Percentiles rank a stretch among this genome's conserved stretches.
Conservation (phyloP, 2,888 invertebrate species). For the Lutraria lutraria region DNA sequence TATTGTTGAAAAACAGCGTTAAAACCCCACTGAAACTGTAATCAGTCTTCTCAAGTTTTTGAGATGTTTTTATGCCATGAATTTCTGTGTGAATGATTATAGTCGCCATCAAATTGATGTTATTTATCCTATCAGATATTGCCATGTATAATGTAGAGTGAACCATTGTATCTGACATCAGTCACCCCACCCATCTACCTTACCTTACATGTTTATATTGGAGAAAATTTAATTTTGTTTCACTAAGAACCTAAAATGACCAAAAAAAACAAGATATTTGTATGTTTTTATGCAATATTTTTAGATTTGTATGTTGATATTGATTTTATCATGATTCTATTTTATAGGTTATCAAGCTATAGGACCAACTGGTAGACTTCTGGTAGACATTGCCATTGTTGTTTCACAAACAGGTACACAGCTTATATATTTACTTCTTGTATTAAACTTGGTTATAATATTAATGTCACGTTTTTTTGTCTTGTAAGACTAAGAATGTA, state of each 20-base stretch:
- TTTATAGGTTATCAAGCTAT: slow-evolving; percentile 85
- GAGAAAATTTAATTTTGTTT: no score
- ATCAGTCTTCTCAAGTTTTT: neutral
- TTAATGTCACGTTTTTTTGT: no score
- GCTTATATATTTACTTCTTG: neutral
- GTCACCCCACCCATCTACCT: no score
- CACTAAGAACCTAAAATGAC: no score
- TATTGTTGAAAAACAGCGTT: no score
- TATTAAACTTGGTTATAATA: no score
- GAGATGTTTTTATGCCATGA: neutral
- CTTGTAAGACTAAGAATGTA: neutral
- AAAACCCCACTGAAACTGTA: no score
- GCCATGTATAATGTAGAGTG: no score
- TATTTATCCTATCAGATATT: no score
- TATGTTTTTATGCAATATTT: neutral
- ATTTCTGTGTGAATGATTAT: neutral
- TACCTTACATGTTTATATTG: no score
- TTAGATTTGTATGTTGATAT: neutral
- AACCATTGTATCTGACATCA: no score
- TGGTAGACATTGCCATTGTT: slow-evolving; percentile 86
- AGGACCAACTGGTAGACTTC: slow-evolving; percentile 84
- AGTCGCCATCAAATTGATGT: neutral
- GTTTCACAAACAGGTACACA: slow-evolving; percentile 86
- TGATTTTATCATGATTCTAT: slow-evolving; percentile 16
- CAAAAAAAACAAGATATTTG: neutral